phyloP scores from a whole-genome alignment of 2,888 invertebrate genomes.

The Apocheima hispidaria region DNA sequence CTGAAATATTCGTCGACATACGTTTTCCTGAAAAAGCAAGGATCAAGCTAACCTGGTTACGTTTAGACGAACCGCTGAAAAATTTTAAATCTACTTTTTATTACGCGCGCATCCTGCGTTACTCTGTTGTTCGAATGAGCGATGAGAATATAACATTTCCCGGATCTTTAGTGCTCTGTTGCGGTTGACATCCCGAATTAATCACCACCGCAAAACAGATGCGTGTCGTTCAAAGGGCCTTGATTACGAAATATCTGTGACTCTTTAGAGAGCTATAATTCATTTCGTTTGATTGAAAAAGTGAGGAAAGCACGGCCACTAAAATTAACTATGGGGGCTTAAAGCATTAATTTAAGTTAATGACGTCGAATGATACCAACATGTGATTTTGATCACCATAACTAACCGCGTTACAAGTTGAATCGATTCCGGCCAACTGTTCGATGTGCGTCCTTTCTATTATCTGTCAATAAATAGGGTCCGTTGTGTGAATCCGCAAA shows the following conservation, averaged over 20 bases:
- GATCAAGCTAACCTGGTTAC: slow-evolving; percentile 56
- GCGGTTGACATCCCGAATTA: slow-evolving; percentile 58
- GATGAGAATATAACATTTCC: slow-evolving; percentile 52
- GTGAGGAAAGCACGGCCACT: slow-evolving; percentile 38
- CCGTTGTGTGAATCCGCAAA: slow-evolving; percentile 77
- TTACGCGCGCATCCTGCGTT: slow-evolving; percentile 71
- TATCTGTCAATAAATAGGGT: slow-evolving; percentile 82
- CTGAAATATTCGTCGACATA: slow-evolving; percentile 13
- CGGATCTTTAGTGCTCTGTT: slow-evolving; percentile 39
- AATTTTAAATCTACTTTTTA: slow-evolving; percentile 75
- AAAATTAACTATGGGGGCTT: slow-evolving; percentile 30
- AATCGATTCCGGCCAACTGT: slow-evolving; percentile 80
- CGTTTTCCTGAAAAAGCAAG: slow-evolving; percentile 28
- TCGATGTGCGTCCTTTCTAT: slow-evolving; percentile 67
- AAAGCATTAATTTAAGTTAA: slow-evolving; percentile 53
- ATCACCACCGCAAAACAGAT: slow-evolving; percentile 53
- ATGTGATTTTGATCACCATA: slow-evolving; percentile 84
- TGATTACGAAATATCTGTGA: slow-evolving; percentile 33
- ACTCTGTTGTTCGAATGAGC: slow-evolving; percentile 50
- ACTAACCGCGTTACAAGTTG: slow-evolving; percentile 79
- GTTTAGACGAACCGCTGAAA: slow-evolving; percentile 66
- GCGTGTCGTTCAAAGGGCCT: slow-evolving; percentile 30
- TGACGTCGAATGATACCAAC: slow-evolving; percentile 66
- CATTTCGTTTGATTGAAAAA: slow-evolving; percentile 30
- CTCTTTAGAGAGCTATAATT: slow-evolving; percentile 42